A percentile compares a stretch with the other conserved stretches of the same genome.
Evolutionary conservation across 1,140 invertebrate genomes (phyloP).

Genomic region (Eueides isabella): DNA sequence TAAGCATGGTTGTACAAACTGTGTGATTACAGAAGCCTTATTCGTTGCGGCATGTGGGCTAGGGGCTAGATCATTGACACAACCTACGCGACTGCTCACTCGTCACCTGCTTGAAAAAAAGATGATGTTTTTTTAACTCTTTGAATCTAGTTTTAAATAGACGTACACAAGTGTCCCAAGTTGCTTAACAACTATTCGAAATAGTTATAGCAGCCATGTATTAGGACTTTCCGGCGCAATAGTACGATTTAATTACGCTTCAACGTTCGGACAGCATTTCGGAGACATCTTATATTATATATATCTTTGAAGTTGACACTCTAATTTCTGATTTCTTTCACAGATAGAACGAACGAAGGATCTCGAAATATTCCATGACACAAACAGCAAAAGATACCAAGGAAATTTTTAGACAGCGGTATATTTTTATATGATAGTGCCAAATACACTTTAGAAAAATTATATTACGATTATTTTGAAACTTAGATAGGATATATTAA

Average conservation of each 20-base stretch:
- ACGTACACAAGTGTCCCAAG: constrained; percentile 47
- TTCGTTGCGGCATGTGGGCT: constrained; percentile 78
- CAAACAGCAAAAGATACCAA: constrained; percentile 56
- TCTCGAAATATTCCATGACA: constrained; percentile 80
- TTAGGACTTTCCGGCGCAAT: constrained; percentile 43
- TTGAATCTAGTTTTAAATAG: constrained; percentile 76
- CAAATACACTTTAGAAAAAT: constrained; percentile 66
- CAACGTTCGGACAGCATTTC: constrained; percentile 55
- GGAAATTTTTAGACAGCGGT: constrained; percentile 55
- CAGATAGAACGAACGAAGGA: constrained; percentile 71
- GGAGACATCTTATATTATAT: constrained; percentile 31
- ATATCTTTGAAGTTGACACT: constrained; percentile 9
- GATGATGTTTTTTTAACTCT: constrained; percentile 61
- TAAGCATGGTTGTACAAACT: constrained; percentile 57
- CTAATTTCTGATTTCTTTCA: constrained; percentile 51
- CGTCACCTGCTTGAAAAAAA: constrained; percentile 79
- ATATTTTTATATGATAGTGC: constrained; percentile 79
- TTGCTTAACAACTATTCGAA: constrained; percentile 43
- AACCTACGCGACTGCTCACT: constrained; percentile 73
- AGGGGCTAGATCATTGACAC: constrained; percentile 79
- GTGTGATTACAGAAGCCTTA: constrained; percentile 77
- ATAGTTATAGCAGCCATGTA: constrained; percentile 35
- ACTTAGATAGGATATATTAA: constrained; percentile 73
- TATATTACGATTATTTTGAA: constrained; percentile 51
- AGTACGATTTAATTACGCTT: constrained; percentile 37